Conservation (phyloP, 2,888 invertebrate genomes). For the Chrysolina haemoptera region DNA sequence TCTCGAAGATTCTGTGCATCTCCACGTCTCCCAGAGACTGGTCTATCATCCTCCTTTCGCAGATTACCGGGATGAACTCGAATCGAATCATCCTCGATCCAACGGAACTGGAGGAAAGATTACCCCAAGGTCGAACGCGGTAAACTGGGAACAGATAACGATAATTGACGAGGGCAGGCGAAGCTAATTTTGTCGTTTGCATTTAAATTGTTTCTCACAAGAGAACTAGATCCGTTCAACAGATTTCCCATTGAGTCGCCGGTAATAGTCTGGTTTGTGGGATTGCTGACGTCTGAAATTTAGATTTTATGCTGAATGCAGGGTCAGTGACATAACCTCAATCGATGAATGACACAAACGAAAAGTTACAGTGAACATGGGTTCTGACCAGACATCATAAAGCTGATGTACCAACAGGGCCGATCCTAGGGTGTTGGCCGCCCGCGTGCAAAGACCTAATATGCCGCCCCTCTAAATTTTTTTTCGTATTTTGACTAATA, state of each 20-base stretch:
- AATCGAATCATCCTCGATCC: conserved; percentile 1
- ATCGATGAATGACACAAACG: too few relatives aligned
- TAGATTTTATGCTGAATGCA: too few relatives aligned
- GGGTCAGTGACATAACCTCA: too few relatives aligned
- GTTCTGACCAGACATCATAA: too few relatives aligned
- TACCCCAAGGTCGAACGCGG: conserved; percentile 18
- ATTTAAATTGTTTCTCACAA: conserved; percentile 30
- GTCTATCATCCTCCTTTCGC: neutral
- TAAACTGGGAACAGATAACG: conserved; percentile 18
- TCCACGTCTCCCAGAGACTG: neutral
- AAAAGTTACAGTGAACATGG: too few relatives aligned
- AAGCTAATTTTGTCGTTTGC: conserved; percentile 29
- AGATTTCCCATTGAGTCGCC: neutral
- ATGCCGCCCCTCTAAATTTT: too few relatives aligned
- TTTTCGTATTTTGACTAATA: too few relatives aligned
- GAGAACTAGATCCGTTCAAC: conserved; percentile 3
- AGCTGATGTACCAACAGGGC: too few relatives aligned
- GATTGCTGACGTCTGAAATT: too few relatives aligned
- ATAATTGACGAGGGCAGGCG: conserved; percentile 23
- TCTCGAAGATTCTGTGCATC: neutral
- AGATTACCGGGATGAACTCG: neutral
- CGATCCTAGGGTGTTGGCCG: too few relatives aligned
- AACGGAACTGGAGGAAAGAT: conserved; percentile 6
- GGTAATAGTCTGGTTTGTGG: neutral
- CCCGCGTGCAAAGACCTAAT: too few relatives aligned